Base-by-base conservation (phyloP, 2,797 vertebrate genomes). In the Buphagus erythrorhynchus region DNA sequence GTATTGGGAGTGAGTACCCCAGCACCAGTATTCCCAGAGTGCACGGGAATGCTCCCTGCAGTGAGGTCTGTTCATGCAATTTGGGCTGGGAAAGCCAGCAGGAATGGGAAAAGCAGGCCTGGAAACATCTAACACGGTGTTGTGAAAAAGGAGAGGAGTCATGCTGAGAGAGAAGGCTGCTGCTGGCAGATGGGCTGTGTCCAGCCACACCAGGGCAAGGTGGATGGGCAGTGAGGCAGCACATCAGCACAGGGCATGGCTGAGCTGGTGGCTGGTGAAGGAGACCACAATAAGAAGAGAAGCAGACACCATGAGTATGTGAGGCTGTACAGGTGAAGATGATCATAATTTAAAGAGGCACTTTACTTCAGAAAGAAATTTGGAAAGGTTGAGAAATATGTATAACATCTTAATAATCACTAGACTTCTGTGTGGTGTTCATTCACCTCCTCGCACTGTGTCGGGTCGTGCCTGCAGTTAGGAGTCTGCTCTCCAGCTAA, bases 61-160 rank as follows among this genome's bases (percentile, higher is more conserved):
- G 45, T 11, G 40, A 94, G 22, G 33, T 63, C 84, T 95, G 86
- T 13, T 93, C 15, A 0, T 49, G 63, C 68, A 67, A 80, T 97
- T 91, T 90, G 85, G 71, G 29, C 71, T 49, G 63, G 59, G 68
- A 76, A 93, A 76, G 51, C 25, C 65, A 55, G 48, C 2, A 1
- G 67, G 63, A 73, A 92, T 79, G 74, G 72, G 75, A 95, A 92
- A 92, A 96, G 71, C 87, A 95, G 94, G 29, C 75, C 63, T 89
- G 63, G 72, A 91, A 86, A 82, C 75, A 57, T 59, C 86, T 84
- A 75, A 84, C 61, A 66, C 16, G 35, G 55, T 69, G 52, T 4
- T 2, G 1, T 72, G 38, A 91, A 74, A 83, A 36, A 77, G 57
- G 40, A 92, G 66, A 83, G 49, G 26, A 43, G 61, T 80, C 57